Conservation (phyloP, 2,888 invertebrate genomes). For the Patella depressa region DNA sequence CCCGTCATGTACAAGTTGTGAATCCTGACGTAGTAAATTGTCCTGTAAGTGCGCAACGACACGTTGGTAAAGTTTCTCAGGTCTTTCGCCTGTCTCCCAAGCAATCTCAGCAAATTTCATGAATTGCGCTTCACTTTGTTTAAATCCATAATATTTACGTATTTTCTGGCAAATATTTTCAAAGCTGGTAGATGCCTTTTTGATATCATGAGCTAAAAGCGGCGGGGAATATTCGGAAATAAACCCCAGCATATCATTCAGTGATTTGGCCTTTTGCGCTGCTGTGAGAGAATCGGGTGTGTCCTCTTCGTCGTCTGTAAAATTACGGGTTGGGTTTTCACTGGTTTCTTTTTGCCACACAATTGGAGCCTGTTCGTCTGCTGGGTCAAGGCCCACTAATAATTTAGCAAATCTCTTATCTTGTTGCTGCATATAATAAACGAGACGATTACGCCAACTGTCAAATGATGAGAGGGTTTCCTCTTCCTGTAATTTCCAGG, state of each 20-base stretch:
- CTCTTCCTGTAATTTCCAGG: not conserved
- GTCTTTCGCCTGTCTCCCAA: slow-evolving; percentile 32
- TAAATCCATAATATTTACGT: slow-evolving; percentile 36
- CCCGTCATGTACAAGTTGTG: slow-evolving; percentile 28
- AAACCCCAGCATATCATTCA: not conserved
- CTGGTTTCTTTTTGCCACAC: not conserved
- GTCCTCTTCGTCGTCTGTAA: not conserved
- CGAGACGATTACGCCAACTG: not conserved
- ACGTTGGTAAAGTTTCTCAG: too few species aligned
- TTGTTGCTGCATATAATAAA: not conserved
- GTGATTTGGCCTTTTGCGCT: not conserved
- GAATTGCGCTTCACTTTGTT: slow-evolving; percentile 19
- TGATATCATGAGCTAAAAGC: not conserved
- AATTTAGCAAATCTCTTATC: not conserved
- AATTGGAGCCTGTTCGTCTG: not conserved
- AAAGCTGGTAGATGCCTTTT: slow-evolving; percentile 29
- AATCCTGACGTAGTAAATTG: slow-evolving; percentile 22
- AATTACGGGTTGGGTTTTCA: not conserved
- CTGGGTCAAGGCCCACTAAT: not conserved
- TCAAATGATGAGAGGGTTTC: not conserved
- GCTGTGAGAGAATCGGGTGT: not conserved
- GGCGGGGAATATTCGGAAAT: slow-evolving; percentile 3
- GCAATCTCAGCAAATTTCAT: slow-evolving; percentile 33
- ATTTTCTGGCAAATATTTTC: slow-evolving; percentile 38
- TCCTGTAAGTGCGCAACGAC: slow-evolving; percentile 19